Evolutionary conservation across 2,797 vertebrate genomes (phyloP).

Genomic region (Malacoctenus gilli): DNA sequence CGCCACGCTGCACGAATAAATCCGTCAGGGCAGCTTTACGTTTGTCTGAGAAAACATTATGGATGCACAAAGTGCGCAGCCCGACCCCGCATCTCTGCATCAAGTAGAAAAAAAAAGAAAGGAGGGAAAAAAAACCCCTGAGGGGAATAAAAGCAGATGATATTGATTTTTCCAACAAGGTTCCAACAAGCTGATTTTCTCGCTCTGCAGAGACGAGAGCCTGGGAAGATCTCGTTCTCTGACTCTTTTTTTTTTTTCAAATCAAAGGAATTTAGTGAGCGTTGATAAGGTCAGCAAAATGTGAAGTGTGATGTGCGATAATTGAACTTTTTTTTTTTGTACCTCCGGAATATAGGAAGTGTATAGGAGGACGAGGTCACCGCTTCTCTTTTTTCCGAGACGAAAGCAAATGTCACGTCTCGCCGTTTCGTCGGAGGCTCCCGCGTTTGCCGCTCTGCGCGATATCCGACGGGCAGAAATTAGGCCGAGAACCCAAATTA

Average conservation of each 20-base stretch:
- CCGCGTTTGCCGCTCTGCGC: slow-evolving; percentile 1
- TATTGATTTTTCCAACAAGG: slow-evolving; percentile 7
- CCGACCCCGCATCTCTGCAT: not conserved
- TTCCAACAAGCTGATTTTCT: not conserved
- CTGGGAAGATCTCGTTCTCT: not conserved
- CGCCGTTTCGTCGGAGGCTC: not conserved
- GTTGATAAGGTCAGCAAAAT: slow-evolving; percentile 9
- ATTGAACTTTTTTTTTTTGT: not conserved
- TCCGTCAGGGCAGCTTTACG: slow-evolving; percentile 4
- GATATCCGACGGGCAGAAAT: slow-evolving; percentile 26
- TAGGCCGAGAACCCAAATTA: slow-evolving; percentile 36
- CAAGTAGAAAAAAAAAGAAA: no score
- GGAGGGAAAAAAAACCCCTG: no score
- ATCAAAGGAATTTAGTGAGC: not conserved
- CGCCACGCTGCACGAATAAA: not conserved
- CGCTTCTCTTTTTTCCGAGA: not conserved
- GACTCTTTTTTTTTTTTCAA: slow-evolving; percentile 2
- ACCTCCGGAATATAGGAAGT: no score
- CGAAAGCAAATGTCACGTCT: not conserved
- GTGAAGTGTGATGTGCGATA: not conserved
- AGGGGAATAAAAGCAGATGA: slow-evolving; percentile 1
- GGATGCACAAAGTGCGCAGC: not conserved
- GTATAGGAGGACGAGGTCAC: not conserved
- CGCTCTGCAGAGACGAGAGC: not conserved
- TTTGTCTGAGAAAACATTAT: not conserved